Base-by-base conservation (phyloP, 2,797 vertebrate species). In the Helicolenus hilgendorfi region DNA sequence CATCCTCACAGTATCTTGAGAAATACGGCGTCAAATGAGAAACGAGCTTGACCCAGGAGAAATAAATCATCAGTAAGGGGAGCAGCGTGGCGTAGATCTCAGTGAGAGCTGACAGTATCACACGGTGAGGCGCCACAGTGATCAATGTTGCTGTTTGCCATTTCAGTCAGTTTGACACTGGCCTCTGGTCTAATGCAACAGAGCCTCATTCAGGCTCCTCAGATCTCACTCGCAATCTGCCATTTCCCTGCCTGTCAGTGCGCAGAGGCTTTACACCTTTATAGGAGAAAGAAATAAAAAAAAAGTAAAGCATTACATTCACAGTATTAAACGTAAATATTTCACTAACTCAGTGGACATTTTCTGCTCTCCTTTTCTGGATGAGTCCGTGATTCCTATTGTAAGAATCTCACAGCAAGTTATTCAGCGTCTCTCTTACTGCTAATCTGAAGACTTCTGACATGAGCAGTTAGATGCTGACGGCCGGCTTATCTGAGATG, bases 131-230 rank as follows among this genome's bases (percentile, higher is more conserved):
- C 62, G 20, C 84, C 85, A 68, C 80, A 31, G 11, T 74, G 65
- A 91, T 91, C 85, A 84, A 83, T 83, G 78, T 53, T 75, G 58
- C 72, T 49, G 49, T 89, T 88, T 86, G 68, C 53, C 72, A 58
- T 85, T 87, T 77, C 63, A 79, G 79, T 84, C 64, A 29, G 60
- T 70, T 71, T 87, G 68, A 85, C 79, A 77, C 22, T 38, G 62
- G 78, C 41, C 72, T 79, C 35, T 73, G 45, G 68, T 59, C 77
- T 58, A 55, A 62, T 31, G 56, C 70, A 45, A 53, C 58, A 69
- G 3, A 83, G 72, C 69, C 49, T 59, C 27, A 15, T 62, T 82
- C 41, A n/a, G 53, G 49, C 38, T 90, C 63, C 29, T 78, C 11
- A 53, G 49, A 88, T 53, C 55, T 56, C 18, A 4, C 35, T 68